Percentiles rank a stretch among this genome's conserved stretches.
Conservation (phyloP, 2,888 invertebrate species). For the Aquatica leii region DNA sequence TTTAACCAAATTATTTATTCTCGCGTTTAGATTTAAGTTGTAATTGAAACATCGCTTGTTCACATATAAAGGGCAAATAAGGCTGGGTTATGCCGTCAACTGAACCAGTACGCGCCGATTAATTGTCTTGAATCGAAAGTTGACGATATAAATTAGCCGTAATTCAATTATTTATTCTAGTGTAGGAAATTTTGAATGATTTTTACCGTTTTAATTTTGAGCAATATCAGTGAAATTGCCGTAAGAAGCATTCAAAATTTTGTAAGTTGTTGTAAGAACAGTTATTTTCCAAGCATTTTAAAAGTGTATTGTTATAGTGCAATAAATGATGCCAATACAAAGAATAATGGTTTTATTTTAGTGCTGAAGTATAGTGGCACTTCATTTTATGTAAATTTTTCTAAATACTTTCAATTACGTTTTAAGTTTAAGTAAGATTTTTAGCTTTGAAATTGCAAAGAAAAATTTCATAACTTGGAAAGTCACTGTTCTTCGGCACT, state of each 20-base stretch:
- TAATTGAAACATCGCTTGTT: slow-evolving; percentile 22
- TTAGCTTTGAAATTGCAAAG: slow-evolving; percentile 36
- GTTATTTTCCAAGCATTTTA: slow-evolving; percentile 62
- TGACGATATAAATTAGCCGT: not conserved
- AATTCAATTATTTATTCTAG: slow-evolving; percentile 33
- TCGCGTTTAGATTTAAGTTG: slow-evolving; percentile 3
- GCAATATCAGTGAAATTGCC: not conserved
- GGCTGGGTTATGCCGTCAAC: not conserved
- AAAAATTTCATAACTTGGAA: slow-evolving; percentile 66
- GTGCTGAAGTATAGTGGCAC: slow-evolving; percentile 62
- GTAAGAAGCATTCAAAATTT: slow-evolving; percentile 43
- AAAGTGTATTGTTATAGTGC: slow-evolving; percentile 57
- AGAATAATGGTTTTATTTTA: slow-evolving; percentile 52
- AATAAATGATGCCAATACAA: slow-evolving; percentile 57
- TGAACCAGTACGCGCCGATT: too few species aligned
- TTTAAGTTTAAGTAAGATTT: not conserved
- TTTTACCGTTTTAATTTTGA: slow-evolving; percentile 25
- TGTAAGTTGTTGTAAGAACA: slow-evolving; percentile 58
- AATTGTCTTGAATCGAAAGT: not conserved
- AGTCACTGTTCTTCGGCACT: slow-evolving; percentile 89
- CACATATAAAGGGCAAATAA: slow-evolving; percentile 8
- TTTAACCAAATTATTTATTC: slow-evolving; percentile 14
- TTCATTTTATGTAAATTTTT: slow-evolving; percentile 62
- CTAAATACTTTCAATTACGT: slow-evolving; percentile 35
- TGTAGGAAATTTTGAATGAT: slow-evolving; percentile 40